A percentile compares a stretch with the other conserved stretches of the same genome.
These are phyloP conservation scores for Melanaphis sacchari DNA, from an alignment of 1,140 invertebrate genomes.

Conservation along the genomic window DNA sequence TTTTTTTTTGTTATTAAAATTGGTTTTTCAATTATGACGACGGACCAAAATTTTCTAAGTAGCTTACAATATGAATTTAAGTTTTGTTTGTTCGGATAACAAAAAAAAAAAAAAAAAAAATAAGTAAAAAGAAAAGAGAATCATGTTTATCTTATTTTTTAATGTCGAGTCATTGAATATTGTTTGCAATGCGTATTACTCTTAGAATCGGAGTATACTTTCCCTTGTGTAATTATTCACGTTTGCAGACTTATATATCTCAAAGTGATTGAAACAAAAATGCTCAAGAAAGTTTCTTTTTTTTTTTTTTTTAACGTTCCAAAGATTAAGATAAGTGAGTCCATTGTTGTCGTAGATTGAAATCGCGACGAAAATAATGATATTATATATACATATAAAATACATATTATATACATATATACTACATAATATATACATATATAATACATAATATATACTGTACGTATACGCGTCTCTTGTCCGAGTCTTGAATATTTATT, in stretches of 20 bases:
- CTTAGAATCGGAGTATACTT: neutral
- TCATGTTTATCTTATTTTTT: slow-evolving; percentile 6
- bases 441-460: neutral
- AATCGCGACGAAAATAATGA: slow-evolving; percentile 5
- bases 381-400: neutral
- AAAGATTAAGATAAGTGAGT: slow-evolving; percentile 3
- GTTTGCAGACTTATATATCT: slow-evolving; percentile 21
- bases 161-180: slow-evolving; percentile 17
- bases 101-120: too few species aligned
- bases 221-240: neutral
- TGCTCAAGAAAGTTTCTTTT: slow-evolving; percentile 1
- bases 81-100: neutral
- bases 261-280: slow-evolving; percentile 29
- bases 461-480: neutral
- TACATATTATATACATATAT: neutral
- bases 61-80: neutral
- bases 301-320: slow-evolving; percentile 29
- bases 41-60: neutral
- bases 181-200: neutral
- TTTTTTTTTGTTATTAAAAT: neutral
- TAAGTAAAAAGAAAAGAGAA: neutral
- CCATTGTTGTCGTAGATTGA: slow-evolving; percentile 20
- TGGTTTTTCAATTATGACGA: neutral
- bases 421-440: neutral
- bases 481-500: slow-evolving; percentile 9